phyloP scores from a whole-genome alignment of 2,113 vertebrate genomes.

The Gambusia affinis region DNA sequence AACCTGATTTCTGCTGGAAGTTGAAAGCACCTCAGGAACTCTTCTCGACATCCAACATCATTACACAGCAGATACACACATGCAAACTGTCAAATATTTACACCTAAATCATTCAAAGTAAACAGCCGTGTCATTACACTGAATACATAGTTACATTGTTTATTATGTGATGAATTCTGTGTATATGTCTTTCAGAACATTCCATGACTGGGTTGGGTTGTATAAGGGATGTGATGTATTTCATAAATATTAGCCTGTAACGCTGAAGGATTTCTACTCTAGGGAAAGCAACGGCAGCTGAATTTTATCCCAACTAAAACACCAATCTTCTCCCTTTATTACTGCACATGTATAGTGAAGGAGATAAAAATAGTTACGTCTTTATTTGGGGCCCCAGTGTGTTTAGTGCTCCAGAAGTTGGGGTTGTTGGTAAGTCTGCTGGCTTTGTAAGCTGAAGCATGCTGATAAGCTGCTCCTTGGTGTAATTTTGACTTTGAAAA shows the following conservation, averaged over 20 bases:
- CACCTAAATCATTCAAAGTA: neutral
- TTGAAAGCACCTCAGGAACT: constrained; percentile 9
- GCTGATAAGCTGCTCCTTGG: constrained; percentile 60
- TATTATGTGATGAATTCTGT: neutral
- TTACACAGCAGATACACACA: neutral
- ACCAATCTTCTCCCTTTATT: neutral
- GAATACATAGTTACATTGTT: constrained; percentile 1
- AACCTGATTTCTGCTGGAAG: constrained; percentile 24
- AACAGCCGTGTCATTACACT: neutral
- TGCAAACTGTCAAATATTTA: neutral
- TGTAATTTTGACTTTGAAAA: constrained; percentile 72
- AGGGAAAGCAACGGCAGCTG: neutral
- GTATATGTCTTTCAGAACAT: neutral
- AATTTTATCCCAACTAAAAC: neutral
- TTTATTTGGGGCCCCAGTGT: constrained; percentile 28
- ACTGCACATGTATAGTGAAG: constrained; percentile 12
- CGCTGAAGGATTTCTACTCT: neutral
- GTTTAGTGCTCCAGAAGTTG: constrained; percentile 32
- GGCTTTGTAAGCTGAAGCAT: constrained; percentile 43
- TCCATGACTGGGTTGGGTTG: neutral
- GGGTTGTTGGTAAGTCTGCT: constrained; percentile 35
- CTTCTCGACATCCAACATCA: neutral
- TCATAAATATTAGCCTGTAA: neutral
- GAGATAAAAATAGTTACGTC: constrained; percentile 19
- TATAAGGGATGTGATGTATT: constrained; percentile 2